Percentiles rank a stretch among this genome's conserved stretches.
Evolutionary conservation across 2,797 vertebrate genomes (phyloP).

Genomic region (Micrastur ruficollis): DNA sequence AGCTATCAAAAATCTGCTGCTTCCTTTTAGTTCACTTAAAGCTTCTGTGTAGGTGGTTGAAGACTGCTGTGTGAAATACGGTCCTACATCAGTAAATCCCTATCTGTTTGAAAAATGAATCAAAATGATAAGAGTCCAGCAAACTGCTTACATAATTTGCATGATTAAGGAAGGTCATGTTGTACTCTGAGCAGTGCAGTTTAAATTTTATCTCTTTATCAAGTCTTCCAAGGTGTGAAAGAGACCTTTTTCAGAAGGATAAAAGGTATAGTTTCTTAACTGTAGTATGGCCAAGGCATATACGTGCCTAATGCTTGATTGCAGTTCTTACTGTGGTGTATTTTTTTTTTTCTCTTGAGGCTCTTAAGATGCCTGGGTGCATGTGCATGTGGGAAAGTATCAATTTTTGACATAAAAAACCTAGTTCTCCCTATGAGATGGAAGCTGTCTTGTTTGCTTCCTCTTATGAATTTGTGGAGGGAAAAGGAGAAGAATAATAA

Average conservation of each 20-base stretch:
- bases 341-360: background rate
- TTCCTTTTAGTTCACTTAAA: background rate
- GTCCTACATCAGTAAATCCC: background rate
- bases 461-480: background rate
- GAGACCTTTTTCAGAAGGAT: background rate
- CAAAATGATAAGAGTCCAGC: background rate
- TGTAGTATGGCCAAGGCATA: background rate
- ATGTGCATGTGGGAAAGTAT: background rate
- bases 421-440: background rate
- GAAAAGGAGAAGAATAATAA: background rate
- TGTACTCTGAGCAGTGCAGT: background rate
- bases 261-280: background rate
- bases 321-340: background rate
- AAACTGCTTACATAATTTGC: background rate
- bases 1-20: background rate
- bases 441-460: background rate
- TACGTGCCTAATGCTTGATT: background rate
- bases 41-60: background rate
- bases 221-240: background rate
- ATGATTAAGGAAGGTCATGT: background rate
- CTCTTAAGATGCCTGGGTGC: background rate
- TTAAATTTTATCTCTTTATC: background rate
- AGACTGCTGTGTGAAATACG: background rate
- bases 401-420: background rate
- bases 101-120: background rate